Conservation (phyloP, 2,888 invertebrate genomes). For the Aleiodes leptofemur region DNA sequence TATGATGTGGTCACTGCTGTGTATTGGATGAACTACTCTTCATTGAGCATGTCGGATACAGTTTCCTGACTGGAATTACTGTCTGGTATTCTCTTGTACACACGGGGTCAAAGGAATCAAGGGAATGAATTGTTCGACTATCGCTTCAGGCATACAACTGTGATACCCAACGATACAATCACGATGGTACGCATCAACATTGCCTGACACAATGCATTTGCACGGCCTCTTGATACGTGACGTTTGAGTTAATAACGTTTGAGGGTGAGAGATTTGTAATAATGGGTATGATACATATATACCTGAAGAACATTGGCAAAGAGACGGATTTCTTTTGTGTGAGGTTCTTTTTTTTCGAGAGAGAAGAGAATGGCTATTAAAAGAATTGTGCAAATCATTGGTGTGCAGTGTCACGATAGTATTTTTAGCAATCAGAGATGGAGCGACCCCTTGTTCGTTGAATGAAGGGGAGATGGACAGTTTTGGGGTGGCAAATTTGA, state of each 20-base stretch:
- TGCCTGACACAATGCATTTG: conserved; percentile 38
- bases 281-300: conserved; percentile 14
- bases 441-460: conserved; percentile 15
- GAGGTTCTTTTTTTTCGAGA: not conserved
- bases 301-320: conserved; percentile 19
- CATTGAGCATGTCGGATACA: conserved; percentile 37
- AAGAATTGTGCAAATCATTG: conserved; percentile 34
- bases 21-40: conserved; percentile 6
- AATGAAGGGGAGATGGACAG: conserved; percentile 37
- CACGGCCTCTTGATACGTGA: conserved; percentile 31
- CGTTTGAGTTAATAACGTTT: conserved; percentile 28
- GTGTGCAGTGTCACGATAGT: conserved; percentile 36
- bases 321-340: conserved; percentile 9
- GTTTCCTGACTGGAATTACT: conserved; percentile 39
- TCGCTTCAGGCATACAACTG: conserved; percentile 31
- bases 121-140: conserved; percentile 39
- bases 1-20: conserved; percentile 6
- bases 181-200: conserved; percentile 39
- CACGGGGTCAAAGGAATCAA: conserved; percentile 40
- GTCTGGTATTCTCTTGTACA: conserved; percentile 29
- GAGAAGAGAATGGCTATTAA: conserved; percentile 1
- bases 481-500: conserved; percentile 35
- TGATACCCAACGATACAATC: conserved; percentile 43
- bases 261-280: conserved; percentile 26
- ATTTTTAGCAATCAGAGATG: conserved; percentile 35